Conservation (phyloP, 2,888 invertebrate species). For the Hyalella azteca region DNA sequence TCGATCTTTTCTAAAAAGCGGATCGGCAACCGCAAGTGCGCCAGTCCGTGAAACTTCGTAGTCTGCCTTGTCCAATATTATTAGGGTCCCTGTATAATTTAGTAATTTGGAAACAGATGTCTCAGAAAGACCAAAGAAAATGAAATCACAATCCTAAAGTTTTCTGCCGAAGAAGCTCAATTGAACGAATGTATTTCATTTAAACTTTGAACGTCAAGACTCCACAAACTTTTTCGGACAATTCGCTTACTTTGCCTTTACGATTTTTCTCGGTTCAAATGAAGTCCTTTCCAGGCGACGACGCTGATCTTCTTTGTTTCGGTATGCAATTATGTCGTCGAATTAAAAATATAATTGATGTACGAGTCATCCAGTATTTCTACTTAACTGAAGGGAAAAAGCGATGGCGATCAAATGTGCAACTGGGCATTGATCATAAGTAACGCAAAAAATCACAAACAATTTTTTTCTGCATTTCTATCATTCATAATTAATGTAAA, state of each 20-base stretch:
- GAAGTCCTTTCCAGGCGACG: slow-evolving; percentile 7
- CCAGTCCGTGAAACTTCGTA: background rate
- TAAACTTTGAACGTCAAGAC: slow-evolving; percentile 1
- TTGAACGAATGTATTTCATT: slow-evolving; percentile 34
- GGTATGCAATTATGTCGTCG: too few species aligned
- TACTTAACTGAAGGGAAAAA: too few species aligned
- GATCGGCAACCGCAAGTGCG: too few species aligned
- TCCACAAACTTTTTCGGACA: slow-evolving; percentile 18
- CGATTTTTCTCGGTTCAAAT: background rate
- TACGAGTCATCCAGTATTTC: too few species aligned
- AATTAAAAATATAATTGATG: too few species aligned
- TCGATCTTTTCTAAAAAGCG: too few species aligned
- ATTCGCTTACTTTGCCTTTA: slow-evolving; percentile 15
- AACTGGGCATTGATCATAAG: too few species aligned
- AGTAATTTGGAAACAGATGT: slow-evolving; percentile 33
- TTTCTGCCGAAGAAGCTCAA: slow-evolving; percentile 13
- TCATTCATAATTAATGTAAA: too few species aligned
- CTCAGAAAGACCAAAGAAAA: slow-evolving; percentile 23
- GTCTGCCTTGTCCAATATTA: background rate
- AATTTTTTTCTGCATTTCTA: too few species aligned
- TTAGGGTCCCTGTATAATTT: slow-evolving; percentile 36
- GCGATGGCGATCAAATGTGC: too few species aligned
- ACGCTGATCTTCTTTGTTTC: too few species aligned
- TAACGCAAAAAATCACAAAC: too few species aligned
- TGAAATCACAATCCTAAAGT: slow-evolving; percentile 30